Base-by-base conservation (phyloP, 2,888 invertebrate genomes). In the Danaus chrysippus region DNA sequence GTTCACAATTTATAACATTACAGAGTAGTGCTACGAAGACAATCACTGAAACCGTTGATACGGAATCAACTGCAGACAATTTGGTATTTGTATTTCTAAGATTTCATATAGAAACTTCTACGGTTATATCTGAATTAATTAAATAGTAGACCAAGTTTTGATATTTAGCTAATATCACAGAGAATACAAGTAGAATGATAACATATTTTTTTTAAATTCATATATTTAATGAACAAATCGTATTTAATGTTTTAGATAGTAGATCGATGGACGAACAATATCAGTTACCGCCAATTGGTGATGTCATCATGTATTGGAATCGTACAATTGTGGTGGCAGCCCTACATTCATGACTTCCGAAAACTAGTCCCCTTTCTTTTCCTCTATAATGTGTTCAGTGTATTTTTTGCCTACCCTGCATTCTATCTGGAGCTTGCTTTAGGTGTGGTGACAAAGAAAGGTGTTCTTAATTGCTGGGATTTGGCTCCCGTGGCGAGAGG, bases 181-280 rank as follows among this genome's bases (percentile, higher is more conserved):
- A 34, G 2, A 34, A 34, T 5, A 34, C 23, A 5, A 34, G 8
- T 34, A 34, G 23, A 34, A 34, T 34, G 6, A 34, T 8, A 34
- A 2, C 3, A 34, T 46, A 17, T 57, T 5, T 23, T 57, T 34
- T 43, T 43, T 23, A 15, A 34, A 59, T n/a, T n/a, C n/a, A n/a
- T 34, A 46, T 19, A 12, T 12, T n/a, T 23, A 43, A 13, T 44
- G 19, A 8, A 52, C 42, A 8, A 10, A 13, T 41, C 19, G 13
- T 17, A 44, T 11, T 57, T 53, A 34, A 11, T 19, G 64, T 62
- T 53, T 1, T 73, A 90, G 90, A 64, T 80, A 0, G 63, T 73
- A 64, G 90, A 90, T 68, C 73, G 90, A 65, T 91, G 90, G 90
- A 84, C 84, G 3, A 83, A 89, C 76, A 87, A 87, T 70, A 90